Evolutionary conservation across 2,113 vertebrate genomes (phyloP), one percentile per base, ranked within the genome.

Genomic region (Macquaria ambigua): DNA sequence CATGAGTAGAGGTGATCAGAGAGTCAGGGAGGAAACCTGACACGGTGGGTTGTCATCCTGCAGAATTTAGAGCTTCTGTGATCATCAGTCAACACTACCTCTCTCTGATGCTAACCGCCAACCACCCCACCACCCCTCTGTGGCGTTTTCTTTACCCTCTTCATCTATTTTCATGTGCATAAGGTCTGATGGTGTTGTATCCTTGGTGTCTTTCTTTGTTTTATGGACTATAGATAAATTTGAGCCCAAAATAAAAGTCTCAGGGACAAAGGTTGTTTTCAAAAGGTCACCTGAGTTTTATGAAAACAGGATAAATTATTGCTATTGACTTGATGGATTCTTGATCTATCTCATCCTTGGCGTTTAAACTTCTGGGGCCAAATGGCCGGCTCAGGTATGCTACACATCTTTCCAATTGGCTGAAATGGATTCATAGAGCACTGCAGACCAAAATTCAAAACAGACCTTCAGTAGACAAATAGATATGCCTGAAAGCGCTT

Each of bases 391-490:
- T 62, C 85, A 86, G 79, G 74, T 90, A 88, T 88, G 80, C 80
- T 58, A 0, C 25, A 23, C 81, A 50, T 87, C 86, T 81, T 83
- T 90, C 90, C 88, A 81, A 63, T 76, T 56, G 75, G 84, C 83
- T 82, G 64, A 84, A 81, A 81, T 58, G 39, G 52, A 61, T 82
- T 77, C 64, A 25, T 43, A 14, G 53, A 80, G 58, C 39, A 2
- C 18, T n/a, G 63, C 81, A 61, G 75, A 80, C 8, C 81, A 43
- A 90, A 93, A 93, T 77, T 74, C 66, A 87, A 91, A 93, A 80
- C 83, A 93, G 91, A 87, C 82, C 71, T 72, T 88, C 50, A 64
- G 78, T 23, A 89, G 91, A 94, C 74, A 78, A 86, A 92, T 83
- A 79, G 84, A 85, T 80, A 72, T 64, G 85, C 82, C 83, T 90